Evolutionary conservation across 1,140 invertebrate species (phyloP), one percentile per base, ranked within the genome.

Genomic region (Neodiprion pinetum): DNA sequence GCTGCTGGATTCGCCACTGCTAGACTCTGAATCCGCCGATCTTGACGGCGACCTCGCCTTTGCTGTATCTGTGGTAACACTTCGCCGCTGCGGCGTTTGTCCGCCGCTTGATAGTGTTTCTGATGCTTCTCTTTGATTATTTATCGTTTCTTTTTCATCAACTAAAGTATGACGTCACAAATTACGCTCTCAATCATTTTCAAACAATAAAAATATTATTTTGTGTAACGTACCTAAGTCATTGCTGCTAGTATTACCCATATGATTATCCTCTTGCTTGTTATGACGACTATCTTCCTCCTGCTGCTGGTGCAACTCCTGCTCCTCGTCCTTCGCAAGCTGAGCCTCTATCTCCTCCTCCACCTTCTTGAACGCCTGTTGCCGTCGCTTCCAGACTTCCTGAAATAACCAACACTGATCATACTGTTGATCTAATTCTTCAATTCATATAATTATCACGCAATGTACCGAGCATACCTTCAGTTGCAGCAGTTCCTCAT

Each of bases 331-430:
- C 74, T 87, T 83, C 2, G 88, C 87, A 1, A 90, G 75, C 5
- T 84, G 84, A 14, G 88, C 88, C 70, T 90, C 89, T 21, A 91
- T 91, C 76, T 91, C 90, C 69, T 89, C 87, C 76, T 91, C 90
- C 0, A 89, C 90, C 73, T 88, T 88, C 53, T 86, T 87, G 76
- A 91, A 91, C n/a, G 89, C 87, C 72, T 86, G 85, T 47, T 90
- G 89, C 61, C 90, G 86, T 49, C 89, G 84, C 71, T 81, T 80
- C 74, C 91, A 81, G 0, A 82, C 87, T 80, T 89, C 88, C 88
- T 89, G 65, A 0, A 77, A 78, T 67, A 67, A 50, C 12, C 9
- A 47, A 69, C 48, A 73, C 71, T 70, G 21, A 74, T 28, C 73
- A 75, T 70, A 7, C 70, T 14, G 1, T 48, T 50, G 71, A 17